Percentiles rank a stretch among this genome's conserved stretches.
Conservation (phyloP, 2,888 invertebrate species). For the Caenorhabditis uteleia region DNA sequence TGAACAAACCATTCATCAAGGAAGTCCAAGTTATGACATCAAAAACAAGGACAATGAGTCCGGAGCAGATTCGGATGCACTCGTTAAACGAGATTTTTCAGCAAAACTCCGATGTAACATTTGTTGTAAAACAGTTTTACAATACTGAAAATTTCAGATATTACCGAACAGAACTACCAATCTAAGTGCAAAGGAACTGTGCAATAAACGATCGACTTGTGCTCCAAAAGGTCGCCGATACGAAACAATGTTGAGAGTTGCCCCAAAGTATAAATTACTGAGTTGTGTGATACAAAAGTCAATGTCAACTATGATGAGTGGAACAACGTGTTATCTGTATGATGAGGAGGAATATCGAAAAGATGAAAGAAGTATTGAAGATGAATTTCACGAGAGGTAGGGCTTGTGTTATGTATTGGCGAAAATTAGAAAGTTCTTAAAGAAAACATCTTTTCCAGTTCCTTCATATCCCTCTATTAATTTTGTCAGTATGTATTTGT, state of each 20-base stretch:
- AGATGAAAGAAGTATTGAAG: constrained; percentile 20
- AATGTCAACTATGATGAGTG: constrained; percentile 55
- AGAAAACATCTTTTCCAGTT: too few relatives aligned
- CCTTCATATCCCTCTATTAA: too few relatives aligned
- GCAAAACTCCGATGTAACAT: constrained; percentile 20
- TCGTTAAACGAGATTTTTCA: constrained; percentile 15
- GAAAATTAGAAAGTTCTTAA: too few relatives aligned
- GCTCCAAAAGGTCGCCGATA: constrained; percentile 15
- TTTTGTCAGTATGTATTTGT: too few relatives aligned
- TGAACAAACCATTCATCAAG: too few relatives aligned
- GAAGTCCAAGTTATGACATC: too few relatives aligned
- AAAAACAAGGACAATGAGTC: too few relatives aligned
- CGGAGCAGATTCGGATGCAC: constrained; percentile 15
- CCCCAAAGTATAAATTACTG: constrained; percentile 45
- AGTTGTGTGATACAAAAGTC: constrained; percentile 53
- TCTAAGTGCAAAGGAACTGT: constrained; percentile 12
- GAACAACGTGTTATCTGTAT: constrained; percentile 49
- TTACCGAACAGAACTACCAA: constrained; percentile 13
- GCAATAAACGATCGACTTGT: constrained; percentile 14
- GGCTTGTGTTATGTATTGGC: too few relatives aligned
- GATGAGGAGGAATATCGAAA: constrained; percentile 34
- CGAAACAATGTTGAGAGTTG: constrained; percentile 33
- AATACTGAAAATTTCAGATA: constrained; percentile 5
- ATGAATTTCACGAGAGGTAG: constrained; percentile 21
- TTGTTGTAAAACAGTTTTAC: not conserved